A percentile compares a stretch with the other conserved stretches of the same genome.
Conservation (phyloP, 2,888 invertebrate species). For the Drosophila peninsularis region DNA sequence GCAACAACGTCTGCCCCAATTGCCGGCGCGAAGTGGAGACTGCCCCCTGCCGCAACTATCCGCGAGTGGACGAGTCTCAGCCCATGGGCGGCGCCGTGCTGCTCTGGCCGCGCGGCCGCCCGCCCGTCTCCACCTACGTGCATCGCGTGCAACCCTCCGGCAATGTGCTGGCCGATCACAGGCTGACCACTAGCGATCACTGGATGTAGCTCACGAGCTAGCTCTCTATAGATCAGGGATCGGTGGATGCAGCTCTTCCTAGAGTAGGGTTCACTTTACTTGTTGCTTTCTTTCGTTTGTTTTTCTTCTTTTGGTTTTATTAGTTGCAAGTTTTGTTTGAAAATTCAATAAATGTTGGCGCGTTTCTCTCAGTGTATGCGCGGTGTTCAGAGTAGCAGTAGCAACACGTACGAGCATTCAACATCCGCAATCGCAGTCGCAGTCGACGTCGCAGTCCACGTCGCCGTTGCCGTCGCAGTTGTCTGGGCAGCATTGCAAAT, state of each 20-base stretch:
- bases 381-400: slow-evolving; percentile 44
- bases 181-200: too few relatives aligned
- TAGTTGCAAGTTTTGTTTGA: neutral
- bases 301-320: neutral
- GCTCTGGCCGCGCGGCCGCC: slow-evolving; percentile 24
- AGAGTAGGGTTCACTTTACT: neutral
- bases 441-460: slow-evolving; percentile 21
- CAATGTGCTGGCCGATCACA: neutral
- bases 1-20: slow-evolving; percentile 27
- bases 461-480: slow-evolving; percentile 51
- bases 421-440: slow-evolving; percentile 54
- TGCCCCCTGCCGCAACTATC: neutral
- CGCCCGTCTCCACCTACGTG: slow-evolving; percentile 28
- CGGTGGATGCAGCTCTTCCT: too few relatives aligned
- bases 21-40: slow-evolving; percentile 15
- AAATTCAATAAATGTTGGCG: slow-evolving; percentile 4
- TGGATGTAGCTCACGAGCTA: neutral
- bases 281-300: neutral
- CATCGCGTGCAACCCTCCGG: neutral
- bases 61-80: neutral
- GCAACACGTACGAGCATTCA: slow-evolving; percentile 31
- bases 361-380: slow-evolving; percentile 32
- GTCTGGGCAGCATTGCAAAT: slow-evolving; percentile 81
- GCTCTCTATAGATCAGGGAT: neutral
- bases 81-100: slow-evolving; percentile 6